Evolutionary conservation across 64 coral and sea anemone species (phyloP), one percentile per base, ranked within the genome.

Genomic region (Pocillopora verrucosa): DNA sequence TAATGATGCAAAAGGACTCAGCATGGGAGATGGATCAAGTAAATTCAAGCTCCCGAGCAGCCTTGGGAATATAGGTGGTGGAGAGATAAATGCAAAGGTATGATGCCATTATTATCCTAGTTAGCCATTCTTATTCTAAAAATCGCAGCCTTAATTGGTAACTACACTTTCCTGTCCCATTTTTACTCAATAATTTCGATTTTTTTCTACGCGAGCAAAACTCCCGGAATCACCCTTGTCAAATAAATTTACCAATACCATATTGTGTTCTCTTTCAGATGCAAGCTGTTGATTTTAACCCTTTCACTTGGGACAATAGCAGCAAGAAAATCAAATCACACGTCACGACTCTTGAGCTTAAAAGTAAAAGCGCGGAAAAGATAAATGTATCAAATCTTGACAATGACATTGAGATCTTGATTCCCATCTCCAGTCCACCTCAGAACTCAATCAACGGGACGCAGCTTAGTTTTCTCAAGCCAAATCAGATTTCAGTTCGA

Each of bases 401-500:
- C 56, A 56, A 84, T 58, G 68, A 80, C 34, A 83, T 91, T 16
- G 89, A 82, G 58, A 75, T 91, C 10, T 36, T 91, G 60, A 91
- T 91, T 63, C 80, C 89, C 14, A 91, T 75, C 25, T 51, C 45
- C 22, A 91, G 34, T 7, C 70, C 83, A 80, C 60, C 59, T 2
- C n/a, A 35, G 9, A 65, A 72, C 51, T 70, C 63, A 57, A 74
- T 41, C 10, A 5, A 80, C 22, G 16, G 17, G 61, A 24, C 61
- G 24, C 12, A 87, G n/a, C 83, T 80, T 72, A 36, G n/a, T 16
- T 92, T 80, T 17, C 76, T 87, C 13, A 85, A 78, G 78, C 77
- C 24, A 88, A 88, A 85, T 59, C 65, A 34, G 88, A 91, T 79
- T 88, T 90, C 65, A 24, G 37, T n/a, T 59, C 92, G 20, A 77